Base-by-base conservation (phyloP, 1,140 invertebrate genomes). In the Tenebrio molitor region DNA sequence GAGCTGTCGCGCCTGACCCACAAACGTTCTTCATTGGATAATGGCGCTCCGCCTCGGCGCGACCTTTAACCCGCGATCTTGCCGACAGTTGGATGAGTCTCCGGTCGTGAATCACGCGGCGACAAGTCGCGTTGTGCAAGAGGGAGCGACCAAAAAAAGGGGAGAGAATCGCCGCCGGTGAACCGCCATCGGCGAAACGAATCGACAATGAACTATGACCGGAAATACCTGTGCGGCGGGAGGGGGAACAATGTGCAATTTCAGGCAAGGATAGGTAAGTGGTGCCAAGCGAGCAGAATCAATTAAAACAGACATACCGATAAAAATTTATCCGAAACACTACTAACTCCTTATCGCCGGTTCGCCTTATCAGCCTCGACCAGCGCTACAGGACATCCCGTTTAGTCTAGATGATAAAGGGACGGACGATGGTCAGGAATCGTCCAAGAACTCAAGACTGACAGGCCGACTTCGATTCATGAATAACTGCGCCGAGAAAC, bases 321-420 rank as follows among this genome's bases (percentile, higher is more conserved):
- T 69, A 69, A 69, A 46, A 23, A 21, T 34, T 29, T 65, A 65
- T 41, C 63, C 63, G 36, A 65, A 65, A 65, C 36, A 29, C 25
- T n/a, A n/a, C n/a, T 23, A 42, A 69, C 23, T 29, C 29, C 16
- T 73, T 73, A 73, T 73, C 71, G 65, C 36, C 46, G 44, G 50
- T 53, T 68, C 17, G n/a, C n/a, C 16, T 73, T 73, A 73, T 73
- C 71, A 69, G n/a, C 29, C 21, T 67, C 21, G 65, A 69, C 29
- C 71, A 73, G 44, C 12, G 23, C 67, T 42, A 73, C 71, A 73
- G 71, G 71, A 73, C 71, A 73, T 73, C 71, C 71, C 71, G 71
- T 73, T 50, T 65, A 36, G 63, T 58, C 50, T 58, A 10, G 50
- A 1, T 14, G 50, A 58, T 58, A 58, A 58, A 17, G 16, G 15